Evolutionary conservation across 2,113 vertebrate species (phyloP).

Genomic region (Acinonyx jubatus): DNA sequence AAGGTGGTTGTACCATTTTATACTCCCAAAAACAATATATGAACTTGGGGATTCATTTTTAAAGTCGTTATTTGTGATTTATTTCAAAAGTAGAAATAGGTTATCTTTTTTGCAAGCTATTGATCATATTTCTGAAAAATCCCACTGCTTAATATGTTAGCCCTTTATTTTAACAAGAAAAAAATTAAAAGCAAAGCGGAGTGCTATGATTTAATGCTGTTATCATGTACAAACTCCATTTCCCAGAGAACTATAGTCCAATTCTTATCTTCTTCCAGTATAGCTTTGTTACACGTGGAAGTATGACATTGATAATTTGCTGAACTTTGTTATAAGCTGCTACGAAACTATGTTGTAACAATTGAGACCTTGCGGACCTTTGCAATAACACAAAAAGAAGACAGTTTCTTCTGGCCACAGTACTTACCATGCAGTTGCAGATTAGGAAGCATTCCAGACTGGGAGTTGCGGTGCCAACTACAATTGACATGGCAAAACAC

Average conservation of each 20-base stretch:
- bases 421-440: background rate
- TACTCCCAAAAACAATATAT: background rate
- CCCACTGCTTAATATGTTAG: background rate
- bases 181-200: background rate
- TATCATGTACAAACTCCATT: background rate
- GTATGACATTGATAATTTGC: conserved; percentile 53
- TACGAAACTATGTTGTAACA: conserved; percentile 8
- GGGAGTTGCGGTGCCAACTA: background rate
- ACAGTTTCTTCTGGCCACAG: background rate
- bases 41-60: background rate
- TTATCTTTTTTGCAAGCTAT: background rate
- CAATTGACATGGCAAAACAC: background rate
- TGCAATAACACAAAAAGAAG: background rate
- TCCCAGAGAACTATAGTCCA: conserved; percentile 66
- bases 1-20: background rate
- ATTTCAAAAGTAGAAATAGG: background rate
- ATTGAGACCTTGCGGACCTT: conserved; percentile 7
- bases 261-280: conserved; percentile 72
- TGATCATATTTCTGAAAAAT: conserved; percentile 44
- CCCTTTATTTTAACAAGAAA: background rate
- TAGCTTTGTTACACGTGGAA: conserved; percentile 71
- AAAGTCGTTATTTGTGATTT: conserved; percentile 38
- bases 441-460: background rate
- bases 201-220: background rate
- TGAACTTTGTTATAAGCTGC: conserved; percentile 76